Base-by-base conservation (phyloP, 2,797 vertebrate species). In the Tarsius wallacei region DNA sequence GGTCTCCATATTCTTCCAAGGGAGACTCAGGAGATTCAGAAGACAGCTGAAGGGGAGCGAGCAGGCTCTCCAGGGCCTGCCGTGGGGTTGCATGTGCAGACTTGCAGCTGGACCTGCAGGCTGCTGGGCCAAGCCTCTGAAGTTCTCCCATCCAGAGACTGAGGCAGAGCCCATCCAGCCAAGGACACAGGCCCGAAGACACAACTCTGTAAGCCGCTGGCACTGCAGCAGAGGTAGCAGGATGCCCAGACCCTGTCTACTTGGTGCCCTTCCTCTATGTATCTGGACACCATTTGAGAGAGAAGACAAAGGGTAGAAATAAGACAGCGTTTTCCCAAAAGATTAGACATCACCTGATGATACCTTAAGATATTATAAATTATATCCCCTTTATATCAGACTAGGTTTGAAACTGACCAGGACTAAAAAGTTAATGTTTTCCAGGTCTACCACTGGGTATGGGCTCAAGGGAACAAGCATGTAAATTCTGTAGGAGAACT, bases 211-310 rank as follows among this genome's bases (percentile, higher is more conserved):
- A 90, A 77, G 31, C 53, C 42, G 19, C 28, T 78, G 19, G 51
- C 64, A 78, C 19, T 36, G 12, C 26, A 66, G 49, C 31, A 93
- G 36, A 90, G 31, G 68, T 53, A 88, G 49, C 9, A 91, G n/a
- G 36, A 85, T 71, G 66, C 49, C 87, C 78, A 78, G 78, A 77
- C 7, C 33, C 24, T 42, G 26, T 73, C 70, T 33, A 80, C 19
- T 17, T 70, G 47, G 55, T 94, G 42, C 16, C 64, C 42, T 42
- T 42, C 42, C 42, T 42, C 42, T 42, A 64, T 63, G 19, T 11
- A 87, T 49, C 24, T 83, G 22, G 85, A 91, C 28, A 77, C 36
- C 83, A 91, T 89, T 80, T 84, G 73, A 96, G 82, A 84, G 22
- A 90, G 22, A 88, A 73, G 17, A 94, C 36, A 76, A 93, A 90